phyloP scores from a whole-genome alignment of 2,797 vertebrate genomes.

The Parotocinclus haroldoi region DNA sequence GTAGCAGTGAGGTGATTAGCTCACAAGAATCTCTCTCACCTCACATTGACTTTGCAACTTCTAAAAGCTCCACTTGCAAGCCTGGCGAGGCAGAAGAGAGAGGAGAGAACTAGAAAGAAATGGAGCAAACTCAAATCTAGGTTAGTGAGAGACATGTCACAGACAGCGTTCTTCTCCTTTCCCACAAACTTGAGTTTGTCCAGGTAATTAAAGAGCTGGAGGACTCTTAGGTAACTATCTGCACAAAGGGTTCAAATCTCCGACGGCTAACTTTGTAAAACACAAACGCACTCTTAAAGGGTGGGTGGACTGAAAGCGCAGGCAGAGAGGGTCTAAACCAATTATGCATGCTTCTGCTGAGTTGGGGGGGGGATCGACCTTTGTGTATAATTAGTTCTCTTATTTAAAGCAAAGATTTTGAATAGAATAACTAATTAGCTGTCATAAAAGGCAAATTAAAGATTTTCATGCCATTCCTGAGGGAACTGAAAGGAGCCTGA shows the following conservation, averaged over 20 bases:
- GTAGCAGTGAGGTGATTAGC: constrained; percentile 45
- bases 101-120: constrained; percentile 39
- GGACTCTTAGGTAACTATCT: constrained; percentile 6
- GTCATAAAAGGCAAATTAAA: constrained; percentile 92
- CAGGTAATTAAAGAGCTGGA: constrained; percentile 19
- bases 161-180: constrained; percentile 4
- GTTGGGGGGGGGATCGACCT: constrained; percentile 76
- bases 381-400: constrained; percentile 92
- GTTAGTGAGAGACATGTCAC: constrained; percentile 37
- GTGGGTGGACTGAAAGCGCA: constrained; percentile 40
- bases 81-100: constrained; percentile 37
- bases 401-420: constrained; percentile 93
- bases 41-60: constrained; percentile 46
- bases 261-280: constrained; percentile 67
- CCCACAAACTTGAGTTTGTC: constrained; percentile 24
- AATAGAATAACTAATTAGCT: constrained; percentile 93
- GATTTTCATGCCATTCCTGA: constrained; percentile 79
- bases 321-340: constrained; percentile 76
- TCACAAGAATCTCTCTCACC: constrained; percentile 40
- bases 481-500: constrained; percentile 71
- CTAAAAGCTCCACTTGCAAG: constrained; percentile 46
- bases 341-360: constrained; percentile 79
- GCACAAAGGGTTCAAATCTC: constrained; percentile 62
- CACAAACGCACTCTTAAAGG: constrained; percentile 60
- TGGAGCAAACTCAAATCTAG: constrained; percentile 43